Evolutionary conservation across 2,888 invertebrate species (phyloP), one percentile per base, ranked within the genome.

Genomic region (Empis stercorea): DNA sequence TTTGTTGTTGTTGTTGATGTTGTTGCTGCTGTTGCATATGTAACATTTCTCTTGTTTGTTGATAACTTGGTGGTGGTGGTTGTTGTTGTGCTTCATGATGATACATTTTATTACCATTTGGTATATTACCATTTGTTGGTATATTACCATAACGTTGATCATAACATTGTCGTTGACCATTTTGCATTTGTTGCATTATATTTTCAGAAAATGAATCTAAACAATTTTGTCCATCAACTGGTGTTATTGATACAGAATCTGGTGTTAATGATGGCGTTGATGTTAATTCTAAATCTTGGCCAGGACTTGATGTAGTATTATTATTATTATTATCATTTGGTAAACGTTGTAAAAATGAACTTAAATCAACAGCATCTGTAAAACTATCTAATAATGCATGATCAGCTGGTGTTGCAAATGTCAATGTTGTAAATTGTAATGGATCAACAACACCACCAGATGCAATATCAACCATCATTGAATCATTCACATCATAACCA

Each of bases 401-500:
- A 66, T 87, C 87, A 32, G 84, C 82, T 13, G 84, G 78, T 42
- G 80, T 80, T n/a, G 40, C n/a, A 2, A 10, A 10, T 42, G 83
- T 81, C 61, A 89, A 84, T 44, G 87, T 86, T 10, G 84, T 81
- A 63, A 89, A 87, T 59, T 87, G 87, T 43, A 86, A 72, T 30
- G 86, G 86, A 66, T 88, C 87, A 36, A 81, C 79, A 1, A 81
- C 79, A 1, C 57, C 55, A 13, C 56, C 56, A 36, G 55, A 55
- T 30, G 81, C 82, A 73, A 87, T 79, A 61, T 87, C 87, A 13
- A 86, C 85, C 75, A 88, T 87, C 77, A 89, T 86, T 7, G 85
- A 80, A 56, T 85, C 85, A 39, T 70, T 69, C 10, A 71, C 68
- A 55, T 83, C 84, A 58, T 85, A 86, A 56, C 75, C 75, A 36